These are phyloP conservation scores for Amiota communis DNA, from an alignment of 2,888 invertebrate genomes.

Conservation along the genomic window DNA sequence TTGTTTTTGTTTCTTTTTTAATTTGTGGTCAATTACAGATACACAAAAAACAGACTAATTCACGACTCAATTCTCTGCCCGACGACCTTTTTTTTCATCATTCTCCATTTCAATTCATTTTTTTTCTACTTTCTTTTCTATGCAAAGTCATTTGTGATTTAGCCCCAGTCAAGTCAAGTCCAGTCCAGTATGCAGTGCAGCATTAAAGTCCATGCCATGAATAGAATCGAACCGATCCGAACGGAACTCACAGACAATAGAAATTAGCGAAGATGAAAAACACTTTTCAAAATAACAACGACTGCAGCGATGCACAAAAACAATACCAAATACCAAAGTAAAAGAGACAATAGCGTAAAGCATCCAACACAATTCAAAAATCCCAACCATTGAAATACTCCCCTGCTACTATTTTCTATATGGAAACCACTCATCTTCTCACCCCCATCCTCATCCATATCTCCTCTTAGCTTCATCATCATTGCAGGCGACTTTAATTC, in stretches of 20 bases:
- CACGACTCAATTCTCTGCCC: not conserved
- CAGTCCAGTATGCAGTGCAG: no score
- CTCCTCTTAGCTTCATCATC: not conserved
- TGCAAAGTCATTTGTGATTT: not conserved
- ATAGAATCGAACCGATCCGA: conserved; percentile 10
- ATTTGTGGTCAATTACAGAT: conserved; percentile 8
- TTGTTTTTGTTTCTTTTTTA: conserved; percentile 20
- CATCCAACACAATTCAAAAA: not conserved
- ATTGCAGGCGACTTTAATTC: not conserved
- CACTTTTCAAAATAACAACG: not conserved
- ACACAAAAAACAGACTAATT: conserved; percentile 29
- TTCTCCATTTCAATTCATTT: conserved; percentile 41
- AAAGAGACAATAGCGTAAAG: not conserved
- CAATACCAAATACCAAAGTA: not conserved
- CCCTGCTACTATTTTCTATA: not conserved
- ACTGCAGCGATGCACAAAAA: conserved; percentile 8
- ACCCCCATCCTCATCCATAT: not conserved
- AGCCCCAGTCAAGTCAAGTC: not conserved
- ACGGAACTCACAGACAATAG: conserved; percentile 34
- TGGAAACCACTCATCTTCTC: not conserved
- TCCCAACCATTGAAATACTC: not conserved
- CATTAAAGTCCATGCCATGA: no score
- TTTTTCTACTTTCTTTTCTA: conserved; percentile 2
- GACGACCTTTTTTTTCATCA: no score
- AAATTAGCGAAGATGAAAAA: conserved; percentile 37